These are phyloP conservation scores for Biston betularia DNA, from an alignment of 2,888 invertebrate genomes.

Conservation along the genomic window DNA sequence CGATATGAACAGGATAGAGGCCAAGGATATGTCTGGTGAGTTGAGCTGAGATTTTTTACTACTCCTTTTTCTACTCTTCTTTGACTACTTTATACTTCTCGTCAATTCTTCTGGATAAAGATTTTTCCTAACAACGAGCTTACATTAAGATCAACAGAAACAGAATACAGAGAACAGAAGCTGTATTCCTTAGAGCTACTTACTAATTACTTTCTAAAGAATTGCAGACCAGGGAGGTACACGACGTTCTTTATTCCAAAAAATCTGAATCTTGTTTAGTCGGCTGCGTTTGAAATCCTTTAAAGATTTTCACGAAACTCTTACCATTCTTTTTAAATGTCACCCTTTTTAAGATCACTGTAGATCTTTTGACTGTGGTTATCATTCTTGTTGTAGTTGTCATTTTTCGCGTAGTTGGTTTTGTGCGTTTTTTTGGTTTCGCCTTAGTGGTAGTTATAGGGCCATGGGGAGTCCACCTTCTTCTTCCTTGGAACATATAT, in stretches of 20 bases:
- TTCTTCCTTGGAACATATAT: conserved; percentile 15
- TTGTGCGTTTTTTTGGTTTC: background rate
- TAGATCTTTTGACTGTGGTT: background rate
- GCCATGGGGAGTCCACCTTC: conserved; percentile 14
- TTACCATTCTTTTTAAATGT: conserved; percentile 18
- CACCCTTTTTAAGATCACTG: conserved; percentile 3
- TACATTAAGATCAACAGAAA: too few relatives aligned
- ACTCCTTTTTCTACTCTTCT: too few relatives aligned
- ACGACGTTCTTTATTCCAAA: conserved; percentile 8
- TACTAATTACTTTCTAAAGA: too few relatives aligned
- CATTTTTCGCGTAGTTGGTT: background rate
- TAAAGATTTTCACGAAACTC: conserved; percentile 17
- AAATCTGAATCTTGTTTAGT: conserved; percentile 17
- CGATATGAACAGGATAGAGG: conserved; percentile 56
- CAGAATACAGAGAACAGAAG: too few relatives aligned
- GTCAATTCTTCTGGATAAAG: too few relatives aligned
- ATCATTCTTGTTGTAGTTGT: background rate
- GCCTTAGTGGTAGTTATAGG: background rate
- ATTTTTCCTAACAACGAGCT: too few relatives aligned
- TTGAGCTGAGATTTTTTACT: background rate
- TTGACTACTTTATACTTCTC: too few relatives aligned
- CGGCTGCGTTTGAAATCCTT: background rate
- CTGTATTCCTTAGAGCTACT: too few relatives aligned
- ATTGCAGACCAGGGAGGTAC: too few relatives aligned
- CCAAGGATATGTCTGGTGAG: conserved; percentile 55